These are phyloP conservation scores for Ormyrus pomaceus DNA, from an alignment of 2,888 invertebrate species.

Conservation along the genomic window DNA sequence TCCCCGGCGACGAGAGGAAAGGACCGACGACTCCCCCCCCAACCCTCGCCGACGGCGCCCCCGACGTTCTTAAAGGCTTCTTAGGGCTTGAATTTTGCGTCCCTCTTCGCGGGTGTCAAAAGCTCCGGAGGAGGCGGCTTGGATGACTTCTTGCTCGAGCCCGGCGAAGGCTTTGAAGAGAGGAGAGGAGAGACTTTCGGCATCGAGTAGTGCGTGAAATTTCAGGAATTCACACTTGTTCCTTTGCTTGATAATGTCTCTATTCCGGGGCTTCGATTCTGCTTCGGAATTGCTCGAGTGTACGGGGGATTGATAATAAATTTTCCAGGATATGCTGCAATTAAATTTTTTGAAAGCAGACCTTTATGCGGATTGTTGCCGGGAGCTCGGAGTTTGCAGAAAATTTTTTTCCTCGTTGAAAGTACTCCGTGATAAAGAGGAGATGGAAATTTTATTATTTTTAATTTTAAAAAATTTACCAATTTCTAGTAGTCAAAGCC, in stretches of 20 bases:
- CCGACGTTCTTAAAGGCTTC: slow-evolving; percentile 74
- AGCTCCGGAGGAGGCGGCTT: not conserved
- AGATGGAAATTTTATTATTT: no score
- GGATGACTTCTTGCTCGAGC: slow-evolving; percentile 6
- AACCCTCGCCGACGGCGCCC: slow-evolving; percentile 39
- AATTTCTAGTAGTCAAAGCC: no score
- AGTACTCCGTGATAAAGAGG: not conserved
- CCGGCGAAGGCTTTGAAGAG: slow-evolving; percentile 30
- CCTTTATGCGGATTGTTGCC: no score
- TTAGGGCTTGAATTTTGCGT: slow-evolving; percentile 72
- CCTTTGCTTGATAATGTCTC: slow-evolving; percentile 47
- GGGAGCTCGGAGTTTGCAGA: no score
- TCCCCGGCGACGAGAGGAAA: no score
- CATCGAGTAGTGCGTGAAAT: slow-evolving; percentile 46
- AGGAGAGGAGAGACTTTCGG: slow-evolving; percentile 10
- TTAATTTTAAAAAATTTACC: no score
- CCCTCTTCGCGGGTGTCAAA: slow-evolving; percentile 59
- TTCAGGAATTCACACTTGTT: slow-evolving; percentile 51
- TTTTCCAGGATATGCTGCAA: no score
- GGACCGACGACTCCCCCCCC: not conserved
- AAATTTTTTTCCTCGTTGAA: no score
- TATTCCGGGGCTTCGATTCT: slow-evolving; percentile 5
- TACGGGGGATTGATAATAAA: no score
- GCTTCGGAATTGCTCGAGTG: no score
- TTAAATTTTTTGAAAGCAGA: no score